Conservation (phyloP, 2,797 vertebrate genomes). For the Eurystomus glaucurus region DNA sequence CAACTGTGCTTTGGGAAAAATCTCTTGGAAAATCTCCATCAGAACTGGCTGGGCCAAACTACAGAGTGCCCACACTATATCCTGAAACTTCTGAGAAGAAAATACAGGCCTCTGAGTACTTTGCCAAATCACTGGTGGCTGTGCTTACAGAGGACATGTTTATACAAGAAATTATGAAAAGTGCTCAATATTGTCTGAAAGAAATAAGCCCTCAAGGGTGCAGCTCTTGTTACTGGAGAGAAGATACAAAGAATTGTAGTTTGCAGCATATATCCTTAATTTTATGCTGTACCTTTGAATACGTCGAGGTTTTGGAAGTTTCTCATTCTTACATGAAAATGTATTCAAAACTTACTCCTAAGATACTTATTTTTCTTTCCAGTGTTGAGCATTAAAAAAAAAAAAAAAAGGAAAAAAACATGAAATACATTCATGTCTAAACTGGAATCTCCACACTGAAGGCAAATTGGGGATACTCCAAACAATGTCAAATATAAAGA, state of each 20-base stretch:
- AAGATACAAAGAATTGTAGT: background rate
- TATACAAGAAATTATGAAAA: constrained; percentile 36
- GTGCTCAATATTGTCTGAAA: constrained; percentile 1
- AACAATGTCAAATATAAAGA: background rate
- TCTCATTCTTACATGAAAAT: background rate
- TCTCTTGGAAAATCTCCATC: background rate
- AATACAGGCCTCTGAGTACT: background rate
- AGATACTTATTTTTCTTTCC: constrained; percentile 11
- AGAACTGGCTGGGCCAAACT: background rate
- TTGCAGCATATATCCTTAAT: background rate
- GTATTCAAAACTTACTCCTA: constrained; percentile 1
- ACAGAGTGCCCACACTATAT: background rate
- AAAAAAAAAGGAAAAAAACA: background rate
- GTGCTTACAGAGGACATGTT: background rate
- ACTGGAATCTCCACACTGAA: background rate
- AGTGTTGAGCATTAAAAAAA: background rate
- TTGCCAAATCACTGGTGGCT: constrained; percentile 5
- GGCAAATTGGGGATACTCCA: background rate
- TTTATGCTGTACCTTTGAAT: background rate
- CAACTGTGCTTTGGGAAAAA: background rate
- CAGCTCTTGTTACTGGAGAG: background rate
- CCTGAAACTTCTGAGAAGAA: background rate
- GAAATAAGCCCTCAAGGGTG: background rate
- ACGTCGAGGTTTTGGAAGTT: background rate
- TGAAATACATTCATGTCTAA: background rate